Conservation (phyloP, 2,888 invertebrate species). For the Drosophila neutralis region DNA sequence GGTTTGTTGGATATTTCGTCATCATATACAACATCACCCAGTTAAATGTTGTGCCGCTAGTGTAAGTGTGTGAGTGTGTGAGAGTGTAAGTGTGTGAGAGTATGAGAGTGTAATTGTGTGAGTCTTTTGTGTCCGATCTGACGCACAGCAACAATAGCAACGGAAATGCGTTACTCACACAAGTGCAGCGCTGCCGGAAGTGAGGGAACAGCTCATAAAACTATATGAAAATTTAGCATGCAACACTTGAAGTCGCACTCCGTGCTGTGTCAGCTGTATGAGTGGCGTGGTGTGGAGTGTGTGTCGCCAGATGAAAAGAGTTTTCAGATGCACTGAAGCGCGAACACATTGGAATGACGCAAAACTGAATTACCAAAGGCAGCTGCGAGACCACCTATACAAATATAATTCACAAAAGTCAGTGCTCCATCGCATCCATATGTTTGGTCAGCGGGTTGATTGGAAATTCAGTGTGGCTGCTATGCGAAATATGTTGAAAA, state of each 20-base stretch:
- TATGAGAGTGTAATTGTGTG: constrained; percentile 9
- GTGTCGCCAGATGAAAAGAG: constrained; percentile 45
- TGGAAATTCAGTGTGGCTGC: constrained; percentile 1
- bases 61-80: background rate
- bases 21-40: constrained; percentile 57
- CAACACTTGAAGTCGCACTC: constrained; percentile 32
- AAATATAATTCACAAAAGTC: constrained; percentile 17
- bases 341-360: constrained; percentile 48
- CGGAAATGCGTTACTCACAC: constrained; percentile 67
- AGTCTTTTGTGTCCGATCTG: constrained; percentile 22
- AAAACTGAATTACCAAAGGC: constrained; percentile 43
- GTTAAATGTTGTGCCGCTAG: constrained; percentile 36
- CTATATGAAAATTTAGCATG: constrained; percentile 23
- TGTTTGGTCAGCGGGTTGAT: constrained; percentile 23
- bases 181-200: constrained; percentile 48
- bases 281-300: constrained; percentile 13
- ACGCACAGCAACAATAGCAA: constrained; percentile 55
- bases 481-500: constrained; percentile 45
- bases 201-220: constrained; percentile 48
- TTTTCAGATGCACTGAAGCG: constrained; percentile 56
- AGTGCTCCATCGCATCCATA: background rate
- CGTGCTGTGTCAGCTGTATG: constrained; percentile 5
- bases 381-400: constrained; percentile 15
- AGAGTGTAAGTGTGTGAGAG: constrained; percentile 1
- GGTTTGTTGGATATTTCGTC: constrained; percentile 47